Evolutionary conservation across 37 sponge, comb jelly and placozoan species (phyloP).

Genomic region (Beroe ovata): DNA sequence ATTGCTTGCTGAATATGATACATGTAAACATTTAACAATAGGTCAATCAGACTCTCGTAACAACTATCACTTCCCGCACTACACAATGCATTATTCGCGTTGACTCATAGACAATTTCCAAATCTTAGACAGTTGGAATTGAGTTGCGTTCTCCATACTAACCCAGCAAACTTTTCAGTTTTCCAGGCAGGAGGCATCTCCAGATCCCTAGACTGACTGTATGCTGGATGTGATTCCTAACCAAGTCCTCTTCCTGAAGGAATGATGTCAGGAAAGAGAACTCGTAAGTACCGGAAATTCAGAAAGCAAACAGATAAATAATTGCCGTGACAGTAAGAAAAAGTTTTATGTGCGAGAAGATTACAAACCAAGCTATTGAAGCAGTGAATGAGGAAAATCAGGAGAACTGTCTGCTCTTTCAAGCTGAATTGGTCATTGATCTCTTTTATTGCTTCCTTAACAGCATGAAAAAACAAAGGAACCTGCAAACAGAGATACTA

Average conservation of each 20-base stretch:
- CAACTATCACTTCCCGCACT: too few relatives aligned
- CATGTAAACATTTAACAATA: too few relatives aligned
- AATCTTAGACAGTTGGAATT: too few relatives aligned
- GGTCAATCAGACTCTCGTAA: too few relatives aligned
- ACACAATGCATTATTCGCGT: too few relatives aligned
- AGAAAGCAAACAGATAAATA: too few relatives aligned
- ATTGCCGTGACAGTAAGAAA: too few relatives aligned
- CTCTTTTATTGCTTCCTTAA: slow-evolving; percentile 54
- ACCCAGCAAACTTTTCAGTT: slow-evolving; percentile 42
- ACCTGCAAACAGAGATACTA: too few relatives aligned
- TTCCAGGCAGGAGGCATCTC: slow-evolving; percentile 76
- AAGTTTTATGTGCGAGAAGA: too few relatives aligned
- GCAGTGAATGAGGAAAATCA: slow-evolving; percentile 88
- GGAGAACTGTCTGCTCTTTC: slow-evolving; percentile 80
- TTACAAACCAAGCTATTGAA: slow-evolving; percentile 95
- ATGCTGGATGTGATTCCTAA: slow-evolving; percentile 85
- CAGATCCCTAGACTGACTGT: slow-evolving; percentile 85
- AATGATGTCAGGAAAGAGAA: background rate
- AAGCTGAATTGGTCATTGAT: slow-evolving; percentile 69
- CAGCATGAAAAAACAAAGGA: slow-evolving; percentile 67
- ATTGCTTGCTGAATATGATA: slow-evolving; percentile 2
- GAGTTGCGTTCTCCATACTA: too few relatives aligned
- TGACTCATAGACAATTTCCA: too few relatives aligned
- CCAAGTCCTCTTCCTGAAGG: slow-evolving; percentile 86
- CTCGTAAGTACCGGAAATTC: too few relatives aligned